A percentile compares a stretch with the other conserved stretches of the same genome.
These are phyloP conservation scores for Zoanthus gigantus DNA, from an alignment of 92 coral and sea anemone species.

Conservation along the genomic window DNA sequence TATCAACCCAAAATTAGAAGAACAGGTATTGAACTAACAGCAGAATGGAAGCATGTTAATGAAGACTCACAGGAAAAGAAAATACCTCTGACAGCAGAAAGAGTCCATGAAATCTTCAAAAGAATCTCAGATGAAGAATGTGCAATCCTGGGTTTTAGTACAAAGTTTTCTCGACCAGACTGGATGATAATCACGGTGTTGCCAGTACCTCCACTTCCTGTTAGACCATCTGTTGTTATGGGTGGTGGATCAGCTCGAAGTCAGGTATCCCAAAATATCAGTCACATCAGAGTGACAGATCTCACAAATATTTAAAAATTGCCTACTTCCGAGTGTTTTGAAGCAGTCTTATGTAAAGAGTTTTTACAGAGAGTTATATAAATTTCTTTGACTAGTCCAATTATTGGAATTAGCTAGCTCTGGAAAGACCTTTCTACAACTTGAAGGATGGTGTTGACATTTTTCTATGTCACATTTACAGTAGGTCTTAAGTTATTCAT, in stretches of 20 bases:
- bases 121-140: conserved; percentile 98
- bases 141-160: conserved; percentile 91
- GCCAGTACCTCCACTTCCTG: conserved; percentile 99
- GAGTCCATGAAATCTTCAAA: conserved; percentile 97
- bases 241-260: conserved; percentile 97
- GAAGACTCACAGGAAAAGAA: conserved; percentile 98
- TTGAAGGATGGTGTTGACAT: too few species aligned
- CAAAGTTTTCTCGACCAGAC: conserved; percentile 92
- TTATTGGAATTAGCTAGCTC: too few species aligned
- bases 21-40: conserved; percentile 90
- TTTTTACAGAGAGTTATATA: too few species aligned
- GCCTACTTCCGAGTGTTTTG: too few species aligned
- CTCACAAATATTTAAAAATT: too few species aligned
- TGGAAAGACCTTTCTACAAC: too few species aligned
- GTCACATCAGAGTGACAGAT: too few species aligned
- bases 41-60: conserved; percentile 98
- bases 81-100: conserved; percentile 95
- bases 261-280: conserved; percentile 69
- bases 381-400: too few species aligned
- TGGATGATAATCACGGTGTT: conserved; percentile 97
- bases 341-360: too few species aligned
- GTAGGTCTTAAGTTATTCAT: too few species aligned
- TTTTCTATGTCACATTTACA: too few species aligned
- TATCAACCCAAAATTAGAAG: conserved; percentile 95
- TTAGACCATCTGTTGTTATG: conserved; percentile 96